phyloP scores from a whole-genome alignment of 2,888 invertebrate genomes.

The Cryptus armator region DNA sequence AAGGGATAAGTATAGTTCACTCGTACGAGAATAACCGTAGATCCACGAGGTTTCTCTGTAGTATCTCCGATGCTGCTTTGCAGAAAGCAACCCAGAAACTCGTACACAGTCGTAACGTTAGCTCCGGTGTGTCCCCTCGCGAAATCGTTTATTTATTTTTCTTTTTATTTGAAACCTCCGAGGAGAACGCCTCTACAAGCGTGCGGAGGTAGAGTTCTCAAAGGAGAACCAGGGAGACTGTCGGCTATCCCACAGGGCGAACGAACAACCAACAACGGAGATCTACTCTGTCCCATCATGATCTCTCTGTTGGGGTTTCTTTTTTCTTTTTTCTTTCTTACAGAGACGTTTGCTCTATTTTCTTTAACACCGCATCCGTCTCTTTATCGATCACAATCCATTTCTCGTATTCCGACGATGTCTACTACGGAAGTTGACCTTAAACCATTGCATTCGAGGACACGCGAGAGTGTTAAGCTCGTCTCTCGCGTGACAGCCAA shows the following conservation, averaged over 20 bases:
- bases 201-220: slow-evolving; percentile 25
- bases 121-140: neutral
- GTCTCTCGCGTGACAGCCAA: slow-evolving; percentile 4
- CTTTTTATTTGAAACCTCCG: slow-evolving; percentile 10
- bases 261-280: slow-evolving; percentile 13
- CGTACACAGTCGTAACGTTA: neutral
- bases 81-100: slow-evolving; percentile 14
- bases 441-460: neutral
- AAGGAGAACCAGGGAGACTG: slow-evolving; percentile 32
- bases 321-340: slow-evolving; percentile 1
- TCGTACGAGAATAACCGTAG: slow-evolving; percentile 26
- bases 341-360: slow-evolving; percentile 6
- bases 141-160: neutral
- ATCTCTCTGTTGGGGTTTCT: neutral
- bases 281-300: neutral
- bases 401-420: neutral
- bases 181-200: slow-evolving; percentile 11
- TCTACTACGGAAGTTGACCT: neutral
- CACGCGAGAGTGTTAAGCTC: neutral
- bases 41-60: slow-evolving; percentile 12
- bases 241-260: slow-evolving; percentile 37
- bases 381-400: slow-evolving; percentile 17
- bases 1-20: slow-evolving; percentile 34
- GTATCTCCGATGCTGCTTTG: slow-evolving; percentile 36
- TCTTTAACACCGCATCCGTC: neutral